Evolutionary conservation across 1,140 invertebrate species (phyloP), one percentile per base, ranked within the genome.

Genomic region (Sitophilus oryzae): DNA sequence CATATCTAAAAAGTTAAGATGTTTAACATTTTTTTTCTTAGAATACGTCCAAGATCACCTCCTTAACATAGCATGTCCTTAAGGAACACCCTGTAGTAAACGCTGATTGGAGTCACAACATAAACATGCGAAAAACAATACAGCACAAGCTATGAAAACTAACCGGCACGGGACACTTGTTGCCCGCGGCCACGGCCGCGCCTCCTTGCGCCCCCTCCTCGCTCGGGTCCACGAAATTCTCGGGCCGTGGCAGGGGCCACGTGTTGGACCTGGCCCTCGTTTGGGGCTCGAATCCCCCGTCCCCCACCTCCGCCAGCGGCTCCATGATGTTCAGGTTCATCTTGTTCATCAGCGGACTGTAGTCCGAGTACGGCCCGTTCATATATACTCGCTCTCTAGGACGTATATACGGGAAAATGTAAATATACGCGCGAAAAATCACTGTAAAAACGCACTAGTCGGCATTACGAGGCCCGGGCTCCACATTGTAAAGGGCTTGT

Each of bases 261-360:
- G 96, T 98, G 81, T 98, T 98, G 52, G 93, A 96, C 14, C 96
- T 80, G 36, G 91, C 91, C 59, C 96, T 79, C 23, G 85, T 84
- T 67, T 94, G 90, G 2, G 94, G 93, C 74, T 96, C 93, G 69
- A 97, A 93, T 52, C n/a, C n/a, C n/a, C 85, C 88, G 60, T 84
- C 81, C 23, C 84, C 80, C 52, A 52, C 49, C 61, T 87, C 85
- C 34, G 75, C 76, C 30, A 81, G 64, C 35, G 80, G 79, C 65
- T 82, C 81, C 74, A 82, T 68, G 46, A 78, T 76, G 37, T 70
- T 72, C 70, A 77, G 69, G 22, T 74, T 68, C 65, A 68, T 68
- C 47, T 58, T 67, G 22, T 55, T 53, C 48, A 53, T 18, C 38
- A 56, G 38, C 52, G 55, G 55, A 52, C 55, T 57, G 45, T 63